A percentile compares a stretch with the other conserved stretches of the same genome.
Conservation (phyloP, 2,888 invertebrate genomes). For the Phytoseiulus persimilis region DNA sequence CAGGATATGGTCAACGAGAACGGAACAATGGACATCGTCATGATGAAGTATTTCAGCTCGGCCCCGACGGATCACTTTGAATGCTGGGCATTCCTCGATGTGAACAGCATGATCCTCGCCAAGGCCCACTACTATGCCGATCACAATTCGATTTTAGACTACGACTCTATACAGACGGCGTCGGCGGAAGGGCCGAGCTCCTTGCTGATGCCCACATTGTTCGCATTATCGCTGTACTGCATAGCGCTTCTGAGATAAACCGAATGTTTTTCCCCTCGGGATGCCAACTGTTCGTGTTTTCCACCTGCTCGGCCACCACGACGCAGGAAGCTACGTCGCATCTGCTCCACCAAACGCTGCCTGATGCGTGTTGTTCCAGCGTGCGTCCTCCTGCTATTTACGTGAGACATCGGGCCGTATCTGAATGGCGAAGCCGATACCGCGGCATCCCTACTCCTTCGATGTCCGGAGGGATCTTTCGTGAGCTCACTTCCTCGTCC, state of each 20-base stretch:
- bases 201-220: neutral
- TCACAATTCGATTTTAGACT: slow-evolving; percentile 9
- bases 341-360: too few species aligned
- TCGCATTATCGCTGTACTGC: neutral
- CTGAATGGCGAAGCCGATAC: neutral
- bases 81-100: slow-evolving; percentile 32
- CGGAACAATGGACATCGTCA: slow-evolving; percentile 6
- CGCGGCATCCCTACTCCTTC: neutral
- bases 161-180: neutral
- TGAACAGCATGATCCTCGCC: slow-evolving; percentile 11
- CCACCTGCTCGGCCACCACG: neutral
- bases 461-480: neutral
- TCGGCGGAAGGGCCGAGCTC: neutral
- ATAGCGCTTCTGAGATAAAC: neutral
- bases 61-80: slow-evolving; percentile 14
- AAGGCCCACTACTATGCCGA: slow-evolving; percentile 24
- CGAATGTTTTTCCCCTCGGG: neutral
- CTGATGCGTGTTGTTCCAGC: too few species aligned
- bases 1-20: slow-evolving; percentile 8
- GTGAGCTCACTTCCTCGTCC: neutral
- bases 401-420: neutral
- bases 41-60: neutral
- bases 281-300: neutral
- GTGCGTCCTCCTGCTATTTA: neutral
- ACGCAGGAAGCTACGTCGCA: too few species aligned